A percentile compares a stretch with the other conserved stretches of the same genome.
phyloP scores from a whole-genome alignment of 2,888 invertebrate genomes.

The Napeogenes inachia region DNA sequence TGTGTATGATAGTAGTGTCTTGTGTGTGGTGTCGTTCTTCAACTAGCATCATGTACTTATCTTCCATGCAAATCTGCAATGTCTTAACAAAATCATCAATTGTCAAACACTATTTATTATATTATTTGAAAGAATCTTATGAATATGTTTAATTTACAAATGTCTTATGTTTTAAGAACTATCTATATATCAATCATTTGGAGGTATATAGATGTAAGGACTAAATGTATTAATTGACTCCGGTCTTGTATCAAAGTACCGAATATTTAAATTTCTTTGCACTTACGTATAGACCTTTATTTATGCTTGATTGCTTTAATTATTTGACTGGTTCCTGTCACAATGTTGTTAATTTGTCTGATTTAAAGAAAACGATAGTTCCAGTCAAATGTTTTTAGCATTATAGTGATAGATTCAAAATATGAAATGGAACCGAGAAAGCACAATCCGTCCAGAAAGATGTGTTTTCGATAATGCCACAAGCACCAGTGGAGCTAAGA shows the following conservation, averaged over 20 bases:
- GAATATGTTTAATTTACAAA: background rate
- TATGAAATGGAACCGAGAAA: slow-evolving; percentile 31
- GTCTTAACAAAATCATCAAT: no score
- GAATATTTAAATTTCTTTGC: slow-evolving; percentile 12
- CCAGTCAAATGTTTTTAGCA: no score
- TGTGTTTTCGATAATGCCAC: slow-evolving; percentile 40
- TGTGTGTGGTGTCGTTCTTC: no score
- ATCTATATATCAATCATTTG: no score
- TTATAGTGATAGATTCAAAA: background rate
- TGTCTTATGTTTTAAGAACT: no score
- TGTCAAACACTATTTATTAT: no score
- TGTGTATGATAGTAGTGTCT: slow-evolving; percentile 43
- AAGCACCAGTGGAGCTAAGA: background rate
- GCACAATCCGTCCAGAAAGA: slow-evolving; percentile 62
- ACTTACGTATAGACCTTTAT: slow-evolving; percentile 1
- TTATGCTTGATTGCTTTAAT: background rate
- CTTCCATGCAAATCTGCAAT: slow-evolving; percentile 6
- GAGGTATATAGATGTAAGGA: no score
- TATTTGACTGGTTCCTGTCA: no score
- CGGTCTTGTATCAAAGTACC: no score
- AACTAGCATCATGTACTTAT: slow-evolving; percentile 26
- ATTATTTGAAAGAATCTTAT: background rate
- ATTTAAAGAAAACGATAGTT: no score
- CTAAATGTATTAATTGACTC: no score
- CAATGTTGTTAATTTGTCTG: no score